Percentiles rank a stretch among this genome's conserved stretches.
These are phyloP conservation scores for Calephelis virginiensis DNA, from an alignment of 1,140 invertebrate species.

Conservation along the genomic window DNA sequence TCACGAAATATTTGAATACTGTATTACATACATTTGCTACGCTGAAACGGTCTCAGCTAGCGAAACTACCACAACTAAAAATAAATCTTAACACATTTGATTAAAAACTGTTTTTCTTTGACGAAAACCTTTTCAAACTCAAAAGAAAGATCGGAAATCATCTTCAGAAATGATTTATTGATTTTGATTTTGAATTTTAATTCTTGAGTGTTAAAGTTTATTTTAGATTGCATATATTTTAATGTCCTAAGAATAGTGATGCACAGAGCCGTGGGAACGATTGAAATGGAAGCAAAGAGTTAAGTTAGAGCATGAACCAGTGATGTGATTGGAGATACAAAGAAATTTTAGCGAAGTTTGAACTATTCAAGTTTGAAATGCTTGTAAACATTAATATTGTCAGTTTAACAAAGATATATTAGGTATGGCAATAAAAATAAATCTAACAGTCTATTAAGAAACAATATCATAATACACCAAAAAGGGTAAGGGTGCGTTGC, in stretches of 20 bases:
- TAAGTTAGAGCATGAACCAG: constrained; percentile 48
- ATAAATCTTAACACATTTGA: constrained; percentile 21
- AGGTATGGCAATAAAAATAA: too few relatives aligned
- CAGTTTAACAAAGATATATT: too few relatives aligned
- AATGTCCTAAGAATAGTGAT: constrained; percentile 58
- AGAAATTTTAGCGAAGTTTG: constrained; percentile 39
- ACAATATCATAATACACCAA: too few relatives aligned
- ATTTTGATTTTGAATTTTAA: constrained; percentile 36
- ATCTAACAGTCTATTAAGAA: too few relatives aligned
- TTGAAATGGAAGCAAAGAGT: constrained; percentile 47
- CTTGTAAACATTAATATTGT: constrained; percentile 29
- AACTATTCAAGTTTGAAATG: constrained; percentile 23
- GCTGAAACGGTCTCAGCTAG: constrained; percentile 41
- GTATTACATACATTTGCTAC: constrained; percentile 53
- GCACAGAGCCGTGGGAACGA: constrained; percentile 63
- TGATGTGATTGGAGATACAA: constrained; percentile 52
- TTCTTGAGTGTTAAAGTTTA: constrained; percentile 28
- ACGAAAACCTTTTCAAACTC: constrained; percentile 37
- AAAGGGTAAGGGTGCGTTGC: too few relatives aligned
- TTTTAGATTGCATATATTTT: constrained; percentile 30
- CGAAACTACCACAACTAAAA: constrained; percentile 30
- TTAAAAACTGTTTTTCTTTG: constrained; percentile 31
- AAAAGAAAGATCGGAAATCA: constrained; percentile 44
- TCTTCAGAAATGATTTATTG: constrained; percentile 33
- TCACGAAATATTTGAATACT: constrained; percentile 69